A percentile compares a stretch with the other conserved stretches of the same genome.
Conservation (phyloP, 2,888 invertebrate species). For the Phyllotreta striolata region DNA sequence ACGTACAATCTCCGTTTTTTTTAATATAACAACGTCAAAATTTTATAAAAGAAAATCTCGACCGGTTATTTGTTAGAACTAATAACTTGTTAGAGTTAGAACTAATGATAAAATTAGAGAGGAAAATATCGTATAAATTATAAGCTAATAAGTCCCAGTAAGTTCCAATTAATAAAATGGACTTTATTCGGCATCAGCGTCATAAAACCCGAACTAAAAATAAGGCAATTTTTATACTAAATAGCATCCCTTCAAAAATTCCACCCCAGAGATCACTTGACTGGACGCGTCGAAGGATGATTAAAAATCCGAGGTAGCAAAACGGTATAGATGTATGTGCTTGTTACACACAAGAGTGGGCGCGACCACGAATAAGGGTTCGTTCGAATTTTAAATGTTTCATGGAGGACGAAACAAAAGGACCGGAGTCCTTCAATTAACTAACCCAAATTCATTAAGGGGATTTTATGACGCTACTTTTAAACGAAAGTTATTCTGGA, state of each 20-base stretch:
- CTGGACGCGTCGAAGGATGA: background rate
- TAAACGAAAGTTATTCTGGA: slow-evolving; percentile 24
- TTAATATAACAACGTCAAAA: too few species aligned
- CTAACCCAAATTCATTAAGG: slow-evolving; percentile 28
- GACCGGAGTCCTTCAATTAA: slow-evolving; percentile 19
- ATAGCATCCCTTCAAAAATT: background rate
- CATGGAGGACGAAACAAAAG: slow-evolving; percentile 22
- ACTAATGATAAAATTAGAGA: too few species aligned
- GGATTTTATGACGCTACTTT: slow-evolving; percentile 26
- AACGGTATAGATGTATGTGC: background rate
- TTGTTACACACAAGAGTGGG: slow-evolving; percentile 10
- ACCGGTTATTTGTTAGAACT: too few species aligned
- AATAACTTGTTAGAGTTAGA: too few species aligned
- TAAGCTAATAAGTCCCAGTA: too few species aligned
- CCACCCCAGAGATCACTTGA: slow-evolving; percentile 7
- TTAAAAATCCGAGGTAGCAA: slow-evolving; percentile 8
- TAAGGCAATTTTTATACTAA: too few species aligned
- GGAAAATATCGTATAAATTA: too few species aligned
- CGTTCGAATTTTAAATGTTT: slow-evolving; percentile 23
- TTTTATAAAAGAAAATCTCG: too few species aligned
- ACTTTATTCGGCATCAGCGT: too few species aligned
- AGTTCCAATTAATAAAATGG: too few species aligned
- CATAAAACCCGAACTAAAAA: too few species aligned
- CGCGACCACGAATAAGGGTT: slow-evolving; percentile 21
- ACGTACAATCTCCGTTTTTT: too few species aligned